Percentiles rank a stretch among this genome's conserved stretches.
Evolutionary conservation across 2,797 vertebrate genomes (phyloP).

Genomic region (Calcarius lapponicus): DNA sequence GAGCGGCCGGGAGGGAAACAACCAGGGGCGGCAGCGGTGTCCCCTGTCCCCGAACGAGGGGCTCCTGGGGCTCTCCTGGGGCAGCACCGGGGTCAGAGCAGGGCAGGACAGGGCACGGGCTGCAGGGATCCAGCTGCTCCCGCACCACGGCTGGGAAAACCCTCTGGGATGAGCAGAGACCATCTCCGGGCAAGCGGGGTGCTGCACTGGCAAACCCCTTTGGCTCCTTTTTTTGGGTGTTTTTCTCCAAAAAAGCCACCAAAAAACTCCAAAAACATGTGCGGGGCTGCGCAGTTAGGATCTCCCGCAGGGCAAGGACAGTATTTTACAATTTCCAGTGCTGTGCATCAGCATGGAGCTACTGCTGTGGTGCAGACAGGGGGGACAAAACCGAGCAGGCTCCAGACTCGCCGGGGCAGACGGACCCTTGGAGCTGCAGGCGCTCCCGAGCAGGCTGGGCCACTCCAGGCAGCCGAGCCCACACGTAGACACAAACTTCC

Average conservation of each 20-base stretch:
- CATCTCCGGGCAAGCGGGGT: rapidly evolving
- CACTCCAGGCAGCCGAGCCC: neutral
- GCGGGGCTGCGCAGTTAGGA: neutral
- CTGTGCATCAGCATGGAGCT: neutral
- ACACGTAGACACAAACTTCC: neutral
- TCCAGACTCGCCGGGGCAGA: neutral
- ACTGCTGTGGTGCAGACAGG: rapidly evolving
- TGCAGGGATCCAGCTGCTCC: neutral
- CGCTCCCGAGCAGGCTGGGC: neutral
- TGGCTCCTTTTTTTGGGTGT: no score
- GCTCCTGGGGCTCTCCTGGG: neutral
- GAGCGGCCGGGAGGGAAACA: neutral
- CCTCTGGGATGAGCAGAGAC: neutral
- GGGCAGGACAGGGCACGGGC: neutral
- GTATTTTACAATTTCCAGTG: rapidly evolving
- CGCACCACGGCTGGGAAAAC: rapidly evolving
- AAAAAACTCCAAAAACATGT: no score
- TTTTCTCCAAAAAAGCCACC: neutral
- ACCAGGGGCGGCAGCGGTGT: neutral
- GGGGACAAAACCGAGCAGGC: neutral
- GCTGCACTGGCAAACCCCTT: neutral
- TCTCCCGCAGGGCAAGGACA: neutral
- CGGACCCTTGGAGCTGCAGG: neutral
- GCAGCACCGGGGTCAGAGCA: rapidly evolving
- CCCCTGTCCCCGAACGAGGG: rapidly evolving